These are phyloP conservation scores for Eurystomus gularis DNA, from an alignment of 2,113 vertebrate species.

Conservation along the genomic window DNA sequence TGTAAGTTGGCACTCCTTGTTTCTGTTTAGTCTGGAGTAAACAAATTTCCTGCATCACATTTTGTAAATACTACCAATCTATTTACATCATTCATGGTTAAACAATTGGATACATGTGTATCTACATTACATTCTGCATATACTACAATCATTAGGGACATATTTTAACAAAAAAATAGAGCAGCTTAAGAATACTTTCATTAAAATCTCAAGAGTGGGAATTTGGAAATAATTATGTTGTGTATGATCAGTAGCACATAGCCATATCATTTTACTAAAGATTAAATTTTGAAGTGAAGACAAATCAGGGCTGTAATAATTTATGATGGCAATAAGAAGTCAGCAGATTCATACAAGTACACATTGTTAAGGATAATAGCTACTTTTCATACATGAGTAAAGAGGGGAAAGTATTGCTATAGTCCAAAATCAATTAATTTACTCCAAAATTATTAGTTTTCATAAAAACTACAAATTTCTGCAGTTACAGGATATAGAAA, in stretches of 20 bases:
- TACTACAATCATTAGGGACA: not conserved
- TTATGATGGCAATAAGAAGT: not conserved
- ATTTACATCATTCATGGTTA: not conserved
- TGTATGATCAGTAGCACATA: not conserved
- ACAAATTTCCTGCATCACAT: not conserved
- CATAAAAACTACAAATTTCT: not conserved
- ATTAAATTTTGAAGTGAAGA: not conserved
- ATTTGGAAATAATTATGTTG: constrained; percentile 1
- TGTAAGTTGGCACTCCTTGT: not conserved
- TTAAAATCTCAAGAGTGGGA: constrained; percentile 6
- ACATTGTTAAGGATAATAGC: not conserved
- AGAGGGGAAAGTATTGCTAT: not conserved
- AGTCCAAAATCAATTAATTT: not conserved
- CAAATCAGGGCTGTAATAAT: not conserved
- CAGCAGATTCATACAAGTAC: not conserved
- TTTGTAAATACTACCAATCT: not conserved
- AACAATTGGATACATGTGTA: not conserved
- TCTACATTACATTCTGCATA: not conserved
- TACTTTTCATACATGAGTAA: not conserved
- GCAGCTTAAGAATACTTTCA: not conserved
- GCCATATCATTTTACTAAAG: not conserved
- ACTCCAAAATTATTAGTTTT: not conserved
- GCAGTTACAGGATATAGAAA: not conserved
- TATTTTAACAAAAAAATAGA: constrained; percentile 9
- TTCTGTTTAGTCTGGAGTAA: constrained; percentile 32